A percentile compares a stretch with the other conserved stretches of the same genome.
These are phyloP conservation scores for Drosophila siamana DNA, from an alignment of 2,888 invertebrate species.

Conservation along the genomic window DNA sequence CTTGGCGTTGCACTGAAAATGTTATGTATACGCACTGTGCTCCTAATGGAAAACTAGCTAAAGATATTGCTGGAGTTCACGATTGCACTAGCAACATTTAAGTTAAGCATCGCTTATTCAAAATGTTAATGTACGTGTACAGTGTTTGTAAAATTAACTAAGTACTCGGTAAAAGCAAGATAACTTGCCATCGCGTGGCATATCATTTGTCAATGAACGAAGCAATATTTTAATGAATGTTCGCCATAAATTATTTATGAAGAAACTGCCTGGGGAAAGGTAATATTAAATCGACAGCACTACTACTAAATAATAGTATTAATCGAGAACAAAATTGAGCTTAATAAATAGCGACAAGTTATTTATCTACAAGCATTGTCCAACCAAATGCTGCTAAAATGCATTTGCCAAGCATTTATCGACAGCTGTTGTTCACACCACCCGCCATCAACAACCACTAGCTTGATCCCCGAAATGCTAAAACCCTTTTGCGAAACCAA, in stretches of 20 bases:
- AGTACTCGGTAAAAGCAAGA: not conserved
- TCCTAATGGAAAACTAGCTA: slow-evolving; percentile 32
- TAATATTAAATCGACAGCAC: not conserved
- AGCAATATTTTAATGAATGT: too few relatives aligned
- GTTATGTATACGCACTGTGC: slow-evolving; percentile 41
- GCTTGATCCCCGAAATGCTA: slow-evolving; percentile 5
- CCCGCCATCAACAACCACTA: not conserved
- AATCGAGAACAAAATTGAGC: not conserved
- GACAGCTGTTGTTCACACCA: slow-evolving; percentile 42
- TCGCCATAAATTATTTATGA: not conserved
- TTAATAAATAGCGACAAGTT: slow-evolving; percentile 11
- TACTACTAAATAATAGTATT: not conserved
- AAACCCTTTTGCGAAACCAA: slow-evolving; percentile 29
- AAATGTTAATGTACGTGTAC: too few relatives aligned
- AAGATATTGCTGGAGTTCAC: slow-evolving; percentile 11
- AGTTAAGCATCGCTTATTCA: slow-evolving; percentile 16
- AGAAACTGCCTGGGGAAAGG: not conserved
- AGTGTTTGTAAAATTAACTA: slow-evolving; percentile 2
- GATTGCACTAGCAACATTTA: slow-evolving; percentile 12
- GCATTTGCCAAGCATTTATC: slow-evolving; percentile 35
- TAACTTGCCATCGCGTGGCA: too few relatives aligned
- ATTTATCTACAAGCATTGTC: slow-evolving; percentile 35
- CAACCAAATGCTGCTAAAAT: slow-evolving; percentile 8
- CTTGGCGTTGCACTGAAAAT: slow-evolving; percentile 43
- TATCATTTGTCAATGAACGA: not conserved